These are phyloP conservation scores for Diarsia dahlii DNA, from an alignment of 2,888 invertebrate species.

Conservation along the genomic window DNA sequence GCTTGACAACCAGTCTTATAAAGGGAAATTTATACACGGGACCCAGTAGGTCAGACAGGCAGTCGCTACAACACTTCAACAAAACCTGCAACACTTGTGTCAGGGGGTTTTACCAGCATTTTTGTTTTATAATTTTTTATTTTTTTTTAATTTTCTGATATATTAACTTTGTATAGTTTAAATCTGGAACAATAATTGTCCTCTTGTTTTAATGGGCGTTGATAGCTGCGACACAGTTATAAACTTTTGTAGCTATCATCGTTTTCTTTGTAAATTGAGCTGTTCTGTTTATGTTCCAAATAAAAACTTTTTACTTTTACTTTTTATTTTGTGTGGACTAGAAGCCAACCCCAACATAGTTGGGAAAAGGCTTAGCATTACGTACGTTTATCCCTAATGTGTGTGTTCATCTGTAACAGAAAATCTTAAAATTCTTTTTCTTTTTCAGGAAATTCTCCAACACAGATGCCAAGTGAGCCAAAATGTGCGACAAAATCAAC, in stretches of 20 bases:
- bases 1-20: background rate
- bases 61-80: background rate
- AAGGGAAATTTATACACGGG: background rate
- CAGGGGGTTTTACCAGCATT: background rate
- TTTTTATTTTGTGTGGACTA: too few species aligned
- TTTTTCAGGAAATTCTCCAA: conserved; percentile 73
- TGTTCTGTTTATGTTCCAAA: too few species aligned
- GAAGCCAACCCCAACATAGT: background rate
- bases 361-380: background rate
- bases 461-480: conserved; percentile 71
- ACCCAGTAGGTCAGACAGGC: background rate
- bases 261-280: too few species aligned
- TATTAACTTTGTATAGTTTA: too few species aligned
- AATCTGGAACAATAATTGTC: too few species aligned
- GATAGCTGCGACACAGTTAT: too few species aligned
- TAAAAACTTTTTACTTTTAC: too few species aligned
- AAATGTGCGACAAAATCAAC: conserved; percentile 78
- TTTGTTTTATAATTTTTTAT: too few species aligned
- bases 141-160: too few species aligned
- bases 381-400: background rate
- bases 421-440: background rate
- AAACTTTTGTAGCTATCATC: too few species aligned
- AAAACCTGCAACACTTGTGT: background rate
- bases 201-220: too few species aligned
- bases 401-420: background rate